Percentiles rank a stretch among this genome's conserved stretches.
Conservation (phyloP, 2,888 invertebrate genomes). For the Platerodrilus igneus region DNA sequence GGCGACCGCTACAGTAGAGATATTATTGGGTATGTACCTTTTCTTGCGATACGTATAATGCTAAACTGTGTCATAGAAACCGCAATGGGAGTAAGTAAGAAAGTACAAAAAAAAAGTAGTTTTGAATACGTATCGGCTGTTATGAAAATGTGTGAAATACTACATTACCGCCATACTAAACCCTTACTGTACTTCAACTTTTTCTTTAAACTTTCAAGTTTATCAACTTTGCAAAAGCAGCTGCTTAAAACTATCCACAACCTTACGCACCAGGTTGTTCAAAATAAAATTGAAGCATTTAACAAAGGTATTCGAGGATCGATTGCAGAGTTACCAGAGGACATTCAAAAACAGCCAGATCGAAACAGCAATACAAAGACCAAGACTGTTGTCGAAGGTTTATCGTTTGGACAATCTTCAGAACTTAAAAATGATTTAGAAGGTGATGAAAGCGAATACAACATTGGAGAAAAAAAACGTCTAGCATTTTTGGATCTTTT, state of each 20-base stretch:
- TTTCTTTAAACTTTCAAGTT: slow-evolving; percentile 70
- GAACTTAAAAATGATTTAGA: slow-evolving; percentile 70
- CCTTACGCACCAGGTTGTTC: slow-evolving; percentile 68
- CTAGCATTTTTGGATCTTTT: slow-evolving; percentile 85
- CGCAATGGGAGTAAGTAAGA: slow-evolving; percentile 83
- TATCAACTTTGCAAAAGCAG: slow-evolving; percentile 67
- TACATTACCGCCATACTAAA: slow-evolving; percentile 76
- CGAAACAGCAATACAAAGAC: slow-evolving; percentile 30
- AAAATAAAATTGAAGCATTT: slow-evolving; percentile 59
- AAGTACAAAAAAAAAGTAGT: slow-evolving; percentile 74
- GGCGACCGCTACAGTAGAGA: slow-evolving; percentile 81
- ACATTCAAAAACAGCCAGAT: slow-evolving; percentile 40
- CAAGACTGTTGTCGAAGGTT: slow-evolving; percentile 57
- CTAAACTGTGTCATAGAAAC: slow-evolving; percentile 56
- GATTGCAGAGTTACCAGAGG: slow-evolving; percentile 43
- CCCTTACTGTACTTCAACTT: slow-evolving; percentile 73
- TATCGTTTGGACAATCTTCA: slow-evolving; percentile 57
- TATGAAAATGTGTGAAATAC: slow-evolving; percentile 85
- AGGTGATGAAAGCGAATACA: slow-evolving; percentile 76
- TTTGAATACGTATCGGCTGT: slow-evolving; percentile 84
- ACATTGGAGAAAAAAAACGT: slow-evolving; percentile 76
- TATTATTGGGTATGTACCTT: slow-evolving; percentile 47
- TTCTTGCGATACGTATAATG: neutral
- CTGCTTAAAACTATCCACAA: slow-evolving; percentile 74
- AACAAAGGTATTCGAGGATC: slow-evolving; percentile 49